Evolutionary conservation across 2,797 vertebrate genomes (phyloP).

Genomic region (Rhabdomys pumilio): DNA sequence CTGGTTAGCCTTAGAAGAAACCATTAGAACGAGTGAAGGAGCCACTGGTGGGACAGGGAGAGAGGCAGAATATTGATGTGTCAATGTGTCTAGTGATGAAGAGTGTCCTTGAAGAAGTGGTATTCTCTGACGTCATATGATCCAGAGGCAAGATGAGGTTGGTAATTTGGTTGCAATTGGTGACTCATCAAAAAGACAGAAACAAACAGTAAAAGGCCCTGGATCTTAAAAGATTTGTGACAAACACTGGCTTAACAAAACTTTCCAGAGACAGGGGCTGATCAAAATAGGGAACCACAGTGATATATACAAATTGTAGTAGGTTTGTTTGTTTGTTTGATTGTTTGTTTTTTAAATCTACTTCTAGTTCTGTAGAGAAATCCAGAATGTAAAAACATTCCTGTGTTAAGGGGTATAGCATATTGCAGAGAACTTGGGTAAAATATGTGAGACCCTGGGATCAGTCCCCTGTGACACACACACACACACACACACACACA

Average conservation of each 20-base stretch:
- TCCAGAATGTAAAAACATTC: background rate
- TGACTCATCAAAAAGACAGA: background rate
- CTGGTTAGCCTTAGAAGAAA: background rate
- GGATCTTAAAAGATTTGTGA: conserved; percentile 28
- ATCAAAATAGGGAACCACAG: background rate
- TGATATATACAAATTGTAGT: background rate
- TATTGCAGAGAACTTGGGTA: background rate
- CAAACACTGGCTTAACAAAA: background rate
- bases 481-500: background rate
- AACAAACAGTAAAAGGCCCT: background rate
- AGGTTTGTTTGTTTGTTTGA: background rate
- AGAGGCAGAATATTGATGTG: background rate
- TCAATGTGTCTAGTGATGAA: background rate
- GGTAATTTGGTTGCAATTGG: conserved; percentile 9
- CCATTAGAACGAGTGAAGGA: background rate
- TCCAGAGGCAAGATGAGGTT: background rate
- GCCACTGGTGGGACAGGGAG: background rate
- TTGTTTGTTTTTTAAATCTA: background rate
- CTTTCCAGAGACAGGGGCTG: background rate
- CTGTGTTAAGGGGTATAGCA: background rate
- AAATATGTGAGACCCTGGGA: background rate
- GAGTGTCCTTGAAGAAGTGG: background rate
- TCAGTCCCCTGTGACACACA: background rate
- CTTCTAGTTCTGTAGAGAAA: conserved; percentile 31
- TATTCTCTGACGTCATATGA: background rate